Evolutionary conservation across 2,888 invertebrate species (phyloP).

Genomic region (Sinopyrophorus schimmeli): DNA sequence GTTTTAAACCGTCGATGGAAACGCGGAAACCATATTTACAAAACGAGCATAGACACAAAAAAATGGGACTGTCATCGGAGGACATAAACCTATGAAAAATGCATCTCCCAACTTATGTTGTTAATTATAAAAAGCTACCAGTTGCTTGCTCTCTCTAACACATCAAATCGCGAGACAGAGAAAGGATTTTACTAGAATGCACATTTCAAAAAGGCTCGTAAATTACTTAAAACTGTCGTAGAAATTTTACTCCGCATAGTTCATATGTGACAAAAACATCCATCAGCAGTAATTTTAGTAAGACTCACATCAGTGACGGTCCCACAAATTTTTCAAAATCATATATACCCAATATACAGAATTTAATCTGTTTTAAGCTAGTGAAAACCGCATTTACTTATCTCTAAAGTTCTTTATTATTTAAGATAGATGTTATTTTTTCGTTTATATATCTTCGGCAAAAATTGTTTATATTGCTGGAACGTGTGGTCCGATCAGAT

Average conservation of each 20-base stretch:
- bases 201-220: conserved; percentile 15
- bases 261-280: conserved; percentile 32
- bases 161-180: conserved; percentile 6
- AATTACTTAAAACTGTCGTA: conserved; percentile 29
- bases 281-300: conserved; percentile 29
- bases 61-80: conserved; percentile 18
- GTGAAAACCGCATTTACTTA: no score
- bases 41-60: conserved; percentile 19
- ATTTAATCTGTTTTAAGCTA: no score
- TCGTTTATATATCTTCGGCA: no score
- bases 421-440: no score
- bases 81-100: conserved; percentile 26
- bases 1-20: conserved; percentile 9
- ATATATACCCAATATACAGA: no score
- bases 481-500: no score
- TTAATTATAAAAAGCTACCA: conserved; percentile 22
- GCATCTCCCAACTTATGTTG: conserved; percentile 5
- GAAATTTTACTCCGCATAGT: conserved; percentile 27
- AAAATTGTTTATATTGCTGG: no score
- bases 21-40: conserved; percentile 23
- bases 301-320: no score
- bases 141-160: conserved; percentile 7
- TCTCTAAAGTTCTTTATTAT: no score
- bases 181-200: conserved; percentile 14
- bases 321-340: no score